phyloP scores from a whole-genome alignment of 2,113 vertebrate species.

The Manacus vitellinus region DNA sequence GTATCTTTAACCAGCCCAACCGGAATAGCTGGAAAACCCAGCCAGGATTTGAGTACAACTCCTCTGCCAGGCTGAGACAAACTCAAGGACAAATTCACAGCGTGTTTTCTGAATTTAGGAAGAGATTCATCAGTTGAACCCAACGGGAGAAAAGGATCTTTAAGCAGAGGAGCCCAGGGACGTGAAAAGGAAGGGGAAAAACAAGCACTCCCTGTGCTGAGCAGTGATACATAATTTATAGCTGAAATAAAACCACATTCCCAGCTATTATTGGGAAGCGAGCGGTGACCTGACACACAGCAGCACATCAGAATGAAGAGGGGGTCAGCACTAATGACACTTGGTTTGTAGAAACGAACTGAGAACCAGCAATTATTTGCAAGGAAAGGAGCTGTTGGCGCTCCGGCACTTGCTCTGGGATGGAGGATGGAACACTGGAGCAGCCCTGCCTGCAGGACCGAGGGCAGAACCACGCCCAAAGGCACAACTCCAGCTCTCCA shows the following conservation, averaged over 20 bases:
- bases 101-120: neutral
- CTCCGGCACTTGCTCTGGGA: neutral
- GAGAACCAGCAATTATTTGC: neutral
- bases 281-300: neutral
- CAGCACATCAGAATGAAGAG: neutral
- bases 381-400: neutral
- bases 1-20: neutral
- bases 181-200: neutral
- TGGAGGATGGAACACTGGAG: rapidly evolving
- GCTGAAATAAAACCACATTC: neutral
- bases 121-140: neutral
- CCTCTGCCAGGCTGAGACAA: neutral
- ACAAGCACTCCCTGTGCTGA: neutral
- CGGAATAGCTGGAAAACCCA: neutral
- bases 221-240: neutral
- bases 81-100: neutral
- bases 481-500: neutral
- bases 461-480: neutral
- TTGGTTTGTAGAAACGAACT: rapidly evolving
- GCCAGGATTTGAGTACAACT: rapidly evolving
- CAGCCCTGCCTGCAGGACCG: neutral
- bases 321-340: rapidly evolving
- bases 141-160: neutral
- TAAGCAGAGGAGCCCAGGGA: neutral
- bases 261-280: neutral